phyloP scores from a whole-genome alignment of 1,140 invertebrate genomes.

The Zophobas morio region DNA sequence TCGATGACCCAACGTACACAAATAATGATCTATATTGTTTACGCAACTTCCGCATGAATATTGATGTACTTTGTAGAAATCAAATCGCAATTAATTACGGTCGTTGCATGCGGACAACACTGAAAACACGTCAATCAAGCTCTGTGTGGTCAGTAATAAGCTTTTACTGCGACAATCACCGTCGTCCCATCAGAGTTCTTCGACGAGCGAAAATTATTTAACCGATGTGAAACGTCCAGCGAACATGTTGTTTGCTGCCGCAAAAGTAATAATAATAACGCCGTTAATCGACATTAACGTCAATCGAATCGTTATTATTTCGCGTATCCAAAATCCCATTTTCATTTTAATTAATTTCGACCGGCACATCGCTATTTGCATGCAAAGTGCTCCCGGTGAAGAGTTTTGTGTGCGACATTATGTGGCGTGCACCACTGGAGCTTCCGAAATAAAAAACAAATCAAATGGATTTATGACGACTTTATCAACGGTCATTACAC shows the following conservation, averaged over 20 bases:
- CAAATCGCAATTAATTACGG: slow-evolving; percentile 39
- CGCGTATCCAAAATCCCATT: slow-evolving; percentile 31
- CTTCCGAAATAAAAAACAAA: slow-evolving; percentile 16
- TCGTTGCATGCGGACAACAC: slow-evolving; percentile 24
- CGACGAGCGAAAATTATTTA: slow-evolving; percentile 29
- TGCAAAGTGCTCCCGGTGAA: slow-evolving; percentile 9
- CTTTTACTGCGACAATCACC: slow-evolving; percentile 28
- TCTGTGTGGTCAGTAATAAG: slow-evolving; percentile 30
- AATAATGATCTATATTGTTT: slow-evolving; percentile 38
- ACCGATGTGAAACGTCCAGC: slow-evolving; percentile 21
- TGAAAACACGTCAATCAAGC: slow-evolving; percentile 36
- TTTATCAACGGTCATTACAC: slow-evolving; percentile 30
- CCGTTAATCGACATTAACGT: slow-evolving; percentile 32
- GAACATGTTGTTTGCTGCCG: background rate
- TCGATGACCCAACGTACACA: slow-evolving; percentile 18
- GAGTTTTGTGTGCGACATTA: slow-evolving; percentile 13
- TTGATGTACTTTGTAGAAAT: slow-evolving; percentile 28
- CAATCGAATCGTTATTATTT: slow-evolving; percentile 28
- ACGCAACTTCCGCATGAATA: slow-evolving; percentile 40
- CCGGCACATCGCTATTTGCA: slow-evolving; percentile 27
- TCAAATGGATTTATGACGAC: slow-evolving; percentile 28
- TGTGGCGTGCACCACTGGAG: slow-evolving; percentile 4
- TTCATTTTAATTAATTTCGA: slow-evolving; percentile 38
- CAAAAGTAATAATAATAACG: slow-evolving; percentile 35
- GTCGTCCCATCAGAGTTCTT: slow-evolving; percentile 17